phyloP scores from a whole-genome alignment of 1,140 invertebrate genomes.

The Plutomurus gul region DNA sequence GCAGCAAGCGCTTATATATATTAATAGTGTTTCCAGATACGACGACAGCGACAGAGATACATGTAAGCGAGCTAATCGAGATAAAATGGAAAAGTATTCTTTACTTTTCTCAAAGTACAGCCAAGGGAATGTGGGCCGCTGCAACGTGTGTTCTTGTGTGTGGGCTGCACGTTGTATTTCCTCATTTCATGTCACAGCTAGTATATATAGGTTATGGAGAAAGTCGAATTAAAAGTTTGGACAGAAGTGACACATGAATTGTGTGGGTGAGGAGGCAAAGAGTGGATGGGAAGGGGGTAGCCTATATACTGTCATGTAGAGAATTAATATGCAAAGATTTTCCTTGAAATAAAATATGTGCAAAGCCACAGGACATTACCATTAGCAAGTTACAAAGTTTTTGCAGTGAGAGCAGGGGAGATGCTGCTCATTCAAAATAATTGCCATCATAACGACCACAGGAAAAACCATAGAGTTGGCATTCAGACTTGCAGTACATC shows the following conservation, averaged over 20 bases:
- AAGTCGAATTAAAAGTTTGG: slow-evolving; percentile 17
- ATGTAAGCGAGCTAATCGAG: background rate
- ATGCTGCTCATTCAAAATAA: background rate
- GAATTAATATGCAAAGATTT: background rate
- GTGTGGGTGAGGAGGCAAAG: background rate
- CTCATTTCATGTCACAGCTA: too few relatives aligned
- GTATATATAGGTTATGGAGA: too few relatives aligned
- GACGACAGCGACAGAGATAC: background rate
- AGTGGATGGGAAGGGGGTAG: background rate
- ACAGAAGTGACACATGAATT: too few relatives aligned
- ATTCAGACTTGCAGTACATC: too few relatives aligned
- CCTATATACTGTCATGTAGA: background rate
- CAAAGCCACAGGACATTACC: slow-evolving; percentile 22
- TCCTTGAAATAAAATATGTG: background rate
- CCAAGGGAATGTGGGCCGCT: too few relatives aligned
- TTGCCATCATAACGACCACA: slow-evolving; percentile 11
- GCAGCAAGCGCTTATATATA: too few relatives aligned
- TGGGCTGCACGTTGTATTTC: too few relatives aligned
- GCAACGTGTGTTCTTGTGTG: too few relatives aligned
- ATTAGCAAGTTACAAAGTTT: slow-evolving; percentile 10
- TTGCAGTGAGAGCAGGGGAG: background rate
- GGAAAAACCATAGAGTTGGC: too few relatives aligned
- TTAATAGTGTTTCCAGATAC: too few relatives aligned
- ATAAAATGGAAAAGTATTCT: background rate
- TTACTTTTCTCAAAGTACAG: too few relatives aligned